phyloP scores from a whole-genome alignment of 2,113 vertebrate species.

The Natator depressus region DNA sequence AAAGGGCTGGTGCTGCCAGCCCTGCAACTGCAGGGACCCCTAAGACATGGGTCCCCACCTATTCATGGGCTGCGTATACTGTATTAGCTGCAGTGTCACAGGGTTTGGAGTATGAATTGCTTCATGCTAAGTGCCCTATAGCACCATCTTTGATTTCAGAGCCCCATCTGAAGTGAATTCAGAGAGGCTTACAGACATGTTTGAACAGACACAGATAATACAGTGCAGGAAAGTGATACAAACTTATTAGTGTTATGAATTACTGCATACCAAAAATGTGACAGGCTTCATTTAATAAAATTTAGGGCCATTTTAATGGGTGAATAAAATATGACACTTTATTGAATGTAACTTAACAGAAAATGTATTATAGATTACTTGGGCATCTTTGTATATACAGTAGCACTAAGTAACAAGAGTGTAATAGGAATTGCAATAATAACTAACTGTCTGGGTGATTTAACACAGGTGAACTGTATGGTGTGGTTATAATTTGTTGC shows the following conservation, averaged over 20 bases:
- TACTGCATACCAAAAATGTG: background rate
- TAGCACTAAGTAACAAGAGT: background rate
- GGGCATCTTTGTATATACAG: background rate
- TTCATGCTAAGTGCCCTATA: background rate
- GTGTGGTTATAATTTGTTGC: background rate
- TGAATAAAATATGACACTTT: background rate
- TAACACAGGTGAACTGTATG: no score
- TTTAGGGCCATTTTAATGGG: background rate
- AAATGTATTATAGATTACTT: background rate
- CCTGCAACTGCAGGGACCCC: background rate
- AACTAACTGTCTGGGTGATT: background rate
- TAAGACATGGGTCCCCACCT: background rate
- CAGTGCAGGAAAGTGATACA: background rate
- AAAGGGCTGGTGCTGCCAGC: background rate
- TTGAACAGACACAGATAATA: background rate
- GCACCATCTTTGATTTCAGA: background rate
- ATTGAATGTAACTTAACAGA: background rate
- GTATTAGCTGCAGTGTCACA: background rate
- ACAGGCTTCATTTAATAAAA: background rate
- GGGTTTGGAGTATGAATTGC: background rate
- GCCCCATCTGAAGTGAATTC: background rate
- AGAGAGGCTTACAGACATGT: background rate
- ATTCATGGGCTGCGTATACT: background rate
- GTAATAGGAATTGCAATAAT: background rate
- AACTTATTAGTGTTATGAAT: background rate